A percentile compares a stretch with the other conserved stretches of the same genome.
Evolutionary conservation across 2,888 invertebrate species (phyloP).

Genomic region (Alentia gelatinosa): DNA sequence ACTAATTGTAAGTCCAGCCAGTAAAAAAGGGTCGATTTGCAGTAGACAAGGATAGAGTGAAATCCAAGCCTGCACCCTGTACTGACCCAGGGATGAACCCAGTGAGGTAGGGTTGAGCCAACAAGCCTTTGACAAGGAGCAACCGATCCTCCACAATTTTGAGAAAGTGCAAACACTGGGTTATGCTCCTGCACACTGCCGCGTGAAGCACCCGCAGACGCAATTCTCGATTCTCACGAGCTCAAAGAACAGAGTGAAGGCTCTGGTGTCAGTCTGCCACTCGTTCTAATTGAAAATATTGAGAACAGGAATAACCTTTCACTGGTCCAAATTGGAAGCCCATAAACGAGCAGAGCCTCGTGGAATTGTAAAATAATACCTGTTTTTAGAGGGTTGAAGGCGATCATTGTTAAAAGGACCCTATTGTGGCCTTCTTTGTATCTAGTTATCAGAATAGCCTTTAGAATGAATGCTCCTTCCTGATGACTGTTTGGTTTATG

Average conservation of each 20-base stretch:
- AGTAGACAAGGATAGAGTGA: too few species aligned
- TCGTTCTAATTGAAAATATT: constrained; percentile 7
- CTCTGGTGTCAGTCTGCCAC: not conserved
- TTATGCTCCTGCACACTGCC: not conserved
- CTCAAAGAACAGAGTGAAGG: not conserved
- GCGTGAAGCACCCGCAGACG: not conserved
- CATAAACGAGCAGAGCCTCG: too few species aligned
- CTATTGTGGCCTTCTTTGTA: too few species aligned
- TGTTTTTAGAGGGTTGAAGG: too few species aligned
- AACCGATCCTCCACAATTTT: not conserved
- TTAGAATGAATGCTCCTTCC: too few species aligned
- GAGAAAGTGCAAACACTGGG: not conserved
- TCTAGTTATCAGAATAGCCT: too few species aligned
- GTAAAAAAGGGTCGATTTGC: too few species aligned
- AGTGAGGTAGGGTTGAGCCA: not conserved
- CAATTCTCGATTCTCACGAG: not conserved
- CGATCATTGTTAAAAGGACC: too few species aligned
- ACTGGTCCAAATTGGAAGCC: too few species aligned
- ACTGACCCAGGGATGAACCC: constrained; percentile 14
- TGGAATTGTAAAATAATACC: too few species aligned
- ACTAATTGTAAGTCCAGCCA: too few species aligned
- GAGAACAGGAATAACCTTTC: not conserved
- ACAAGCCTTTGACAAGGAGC: not conserved
- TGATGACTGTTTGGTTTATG: too few species aligned
- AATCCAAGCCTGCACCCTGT: not conserved